A percentile compares a stretch with the other conserved stretches of the same genome.
Conservation (phyloP, 2,113 vertebrate species). For the Malurus elegans region DNA sequence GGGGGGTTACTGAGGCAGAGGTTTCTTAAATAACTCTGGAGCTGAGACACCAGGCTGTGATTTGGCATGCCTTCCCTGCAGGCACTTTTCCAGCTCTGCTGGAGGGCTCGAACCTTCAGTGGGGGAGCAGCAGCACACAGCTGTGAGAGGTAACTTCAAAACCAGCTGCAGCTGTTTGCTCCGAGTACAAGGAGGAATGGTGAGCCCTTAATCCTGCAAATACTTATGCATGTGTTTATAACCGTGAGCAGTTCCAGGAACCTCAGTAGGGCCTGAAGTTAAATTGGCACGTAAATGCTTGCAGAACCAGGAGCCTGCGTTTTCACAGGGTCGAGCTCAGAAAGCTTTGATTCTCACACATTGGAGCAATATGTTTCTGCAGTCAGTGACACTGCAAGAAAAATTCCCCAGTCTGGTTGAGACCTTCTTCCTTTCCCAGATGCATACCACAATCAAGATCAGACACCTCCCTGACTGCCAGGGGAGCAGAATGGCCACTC, state of each 20-base stretch:
- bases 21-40: neutral
- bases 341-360: neutral
- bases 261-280: neutral
- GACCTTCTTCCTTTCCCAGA: neutral
- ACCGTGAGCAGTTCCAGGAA: constrained; percentile 19
- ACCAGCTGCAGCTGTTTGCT: constrained; percentile 34
- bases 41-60: neutral
- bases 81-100: constrained; percentile 7
- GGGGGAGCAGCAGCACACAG: neutral
- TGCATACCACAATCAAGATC: neutral
- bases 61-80: neutral
- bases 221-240: neutral
- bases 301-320: neutral
- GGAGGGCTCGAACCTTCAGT: neutral
- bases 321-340: neutral
- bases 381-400: neutral
- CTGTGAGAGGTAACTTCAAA: constrained; percentile 30
- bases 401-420: neutral
- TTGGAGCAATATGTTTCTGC: neutral
- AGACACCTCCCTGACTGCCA: neutral
- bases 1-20: neutral
- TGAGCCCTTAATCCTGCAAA: constrained; percentile 10
- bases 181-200: neutral
- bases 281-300: neutral
- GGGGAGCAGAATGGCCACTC: neutral